Evolutionary conservation across 2,888 invertebrate genomes (phyloP), one percentile per base, ranked within the genome.

Genomic region (Ryuthela nishihirai): DNA sequence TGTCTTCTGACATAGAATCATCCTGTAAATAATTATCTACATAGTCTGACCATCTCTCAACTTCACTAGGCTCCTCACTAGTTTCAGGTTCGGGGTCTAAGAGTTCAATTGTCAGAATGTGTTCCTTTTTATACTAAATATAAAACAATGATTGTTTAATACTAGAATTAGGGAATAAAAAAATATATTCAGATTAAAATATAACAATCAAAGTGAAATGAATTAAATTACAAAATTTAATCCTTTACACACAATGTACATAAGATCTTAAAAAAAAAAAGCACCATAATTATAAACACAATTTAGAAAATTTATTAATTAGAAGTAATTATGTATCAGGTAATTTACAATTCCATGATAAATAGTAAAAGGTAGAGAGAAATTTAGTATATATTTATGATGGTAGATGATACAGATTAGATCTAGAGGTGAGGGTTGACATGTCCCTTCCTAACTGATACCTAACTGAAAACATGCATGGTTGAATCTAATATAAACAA

Each of bases 91-190:
- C 78, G 2, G 78, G 78, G 67, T 94, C 94, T 65, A 98, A 77
- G 71, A 97, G 75, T 75, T 95, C 94, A 69, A 95, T 85, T 24
- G 92, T 87, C 72, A 97, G 83, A 66, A 84, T 83, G 70, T 88
- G 87, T 69, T 88, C 87, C 70, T 85, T 77, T 74, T 93, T 91
- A 73, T 88, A 46, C 56, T 58, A 24, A 3, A 26, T 10, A 67
- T 21, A 41, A 35, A 4, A 45, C 10, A 9, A 17, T 18, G 2
- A 7, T 20, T 6, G 10, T n/a, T 18, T 38, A n/a, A n/a, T 4
- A 15, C 15, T 15, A 38, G 6, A 38, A 6, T 3, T n/a, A n/a
- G 15, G 12, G 3, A 32, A 32, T 15, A 4, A 2, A n/a, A 32
- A 32, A n/a, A 3, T 3, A 3, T 32, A 32, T 32, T 4, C 34